Evolutionary conservation across 2,113 vertebrate genomes (phyloP).

Genomic region (Serinus canaria): DNA sequence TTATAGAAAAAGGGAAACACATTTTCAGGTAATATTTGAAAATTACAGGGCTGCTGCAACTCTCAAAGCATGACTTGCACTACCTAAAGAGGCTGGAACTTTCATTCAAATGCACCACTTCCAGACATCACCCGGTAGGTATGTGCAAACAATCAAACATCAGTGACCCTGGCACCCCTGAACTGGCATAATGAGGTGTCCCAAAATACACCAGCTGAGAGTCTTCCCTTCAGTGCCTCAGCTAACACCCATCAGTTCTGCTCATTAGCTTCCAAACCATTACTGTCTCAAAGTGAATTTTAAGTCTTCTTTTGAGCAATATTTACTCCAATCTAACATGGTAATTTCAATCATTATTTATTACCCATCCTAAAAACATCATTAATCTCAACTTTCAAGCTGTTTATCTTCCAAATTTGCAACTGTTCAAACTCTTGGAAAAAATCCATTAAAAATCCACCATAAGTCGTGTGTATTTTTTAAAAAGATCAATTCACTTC

Average conservation of each 20-base stretch:
- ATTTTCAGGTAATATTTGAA: background rate
- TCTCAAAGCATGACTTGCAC: background rate
- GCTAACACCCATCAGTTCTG: background rate
- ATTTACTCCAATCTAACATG: background rate
- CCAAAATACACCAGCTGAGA: background rate
- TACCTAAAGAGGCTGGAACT: background rate
- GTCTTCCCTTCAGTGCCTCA: background rate
- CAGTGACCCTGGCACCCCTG: rapidly evolving
- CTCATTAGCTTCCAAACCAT: background rate
- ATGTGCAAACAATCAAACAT: background rate
- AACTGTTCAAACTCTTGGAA: background rate
- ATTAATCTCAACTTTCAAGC: background rate
- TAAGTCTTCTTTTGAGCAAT: background rate
- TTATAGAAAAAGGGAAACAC: background rate
- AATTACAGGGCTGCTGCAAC: background rate
- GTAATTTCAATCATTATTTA: background rate
- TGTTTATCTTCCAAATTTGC: background rate
- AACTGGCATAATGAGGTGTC: background rate
- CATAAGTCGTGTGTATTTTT: background rate
- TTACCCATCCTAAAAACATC: background rate
- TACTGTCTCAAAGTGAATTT: background rate
- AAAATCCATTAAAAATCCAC: background rate
- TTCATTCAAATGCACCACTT: background rate
- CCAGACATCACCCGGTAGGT: background rate
- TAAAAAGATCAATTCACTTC: background rate